phyloP scores from a whole-genome alignment of 2,888 invertebrate genomes.

The Napeogenes inachia region DNA sequence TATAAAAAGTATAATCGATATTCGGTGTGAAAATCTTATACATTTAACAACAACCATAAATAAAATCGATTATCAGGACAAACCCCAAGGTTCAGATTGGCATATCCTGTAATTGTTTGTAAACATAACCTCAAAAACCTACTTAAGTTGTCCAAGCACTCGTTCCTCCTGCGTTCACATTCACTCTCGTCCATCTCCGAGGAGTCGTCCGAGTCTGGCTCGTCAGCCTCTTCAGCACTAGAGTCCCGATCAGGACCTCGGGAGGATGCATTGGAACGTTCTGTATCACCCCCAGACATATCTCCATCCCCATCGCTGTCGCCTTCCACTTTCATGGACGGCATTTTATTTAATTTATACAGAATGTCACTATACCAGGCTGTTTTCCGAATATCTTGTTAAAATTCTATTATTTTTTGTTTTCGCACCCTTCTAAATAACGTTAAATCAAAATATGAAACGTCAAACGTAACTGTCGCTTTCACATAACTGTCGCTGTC shows the following conservation, averaged over 20 bases:
- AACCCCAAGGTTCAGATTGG: slow-evolving; percentile 29
- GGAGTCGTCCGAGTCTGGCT: slow-evolving; percentile 90
- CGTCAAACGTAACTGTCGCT: slow-evolving; percentile 1
- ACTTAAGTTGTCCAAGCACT: slow-evolving; percentile 90
- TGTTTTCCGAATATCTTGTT: slow-evolving; percentile 1
- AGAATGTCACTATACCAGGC: not conserved
- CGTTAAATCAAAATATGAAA: slow-evolving; percentile 9
- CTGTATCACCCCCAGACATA: slow-evolving; percentile 83
- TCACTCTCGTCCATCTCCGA: slow-evolving; percentile 96
- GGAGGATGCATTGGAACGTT: slow-evolving; percentile 81
- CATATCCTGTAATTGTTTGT: slow-evolving; percentile 54
- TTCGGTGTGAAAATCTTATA: too few species aligned
- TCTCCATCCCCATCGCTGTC: slow-evolving; percentile 81
- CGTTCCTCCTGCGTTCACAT: slow-evolving; percentile 88
- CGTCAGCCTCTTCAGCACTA: slow-evolving; percentile 86
- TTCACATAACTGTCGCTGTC: too few species aligned
- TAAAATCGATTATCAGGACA: not conserved
- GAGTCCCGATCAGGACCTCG: slow-evolving; percentile 82
- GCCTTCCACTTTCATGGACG: slow-evolving; percentile 82
- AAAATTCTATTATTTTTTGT: slow-evolving; percentile 8
- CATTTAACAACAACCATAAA: not conserved
- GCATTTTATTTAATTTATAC: slow-evolving; percentile 62
- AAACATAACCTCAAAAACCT: slow-evolving; percentile 69
- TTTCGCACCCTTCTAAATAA: slow-evolving; percentile 26
- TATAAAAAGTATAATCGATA: too few species aligned